Percentiles rank a stretch among this genome's conserved stretches.
phyloP scores from a whole-genome alignment of 2,113 vertebrate genomes.

The Craseonycteris thonglongyai region DNA sequence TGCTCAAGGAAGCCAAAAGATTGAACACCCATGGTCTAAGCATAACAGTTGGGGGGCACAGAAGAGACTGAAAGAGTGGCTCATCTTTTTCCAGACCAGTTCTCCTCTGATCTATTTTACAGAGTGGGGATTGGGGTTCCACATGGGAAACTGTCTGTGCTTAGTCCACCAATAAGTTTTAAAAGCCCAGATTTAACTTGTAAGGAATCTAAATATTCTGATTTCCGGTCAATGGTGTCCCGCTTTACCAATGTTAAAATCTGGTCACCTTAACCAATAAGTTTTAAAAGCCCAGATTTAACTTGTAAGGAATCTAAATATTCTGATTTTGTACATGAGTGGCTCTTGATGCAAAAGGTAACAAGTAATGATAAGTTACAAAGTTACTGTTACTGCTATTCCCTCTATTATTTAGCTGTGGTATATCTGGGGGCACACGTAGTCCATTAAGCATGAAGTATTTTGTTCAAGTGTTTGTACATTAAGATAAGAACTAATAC shows the following conservation, averaged over 20 bases:
- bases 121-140: neutral
- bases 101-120: neutral
- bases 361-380: neutral
- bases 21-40: too few relatives aligned
- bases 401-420: neutral
- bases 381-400: neutral
- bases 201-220: neutral
- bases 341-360: neutral
- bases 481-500: neutral
- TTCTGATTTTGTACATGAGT: neutral
- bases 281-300: neutral
- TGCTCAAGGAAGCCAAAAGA: too few relatives aligned
- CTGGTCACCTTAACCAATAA: too few relatives aligned
- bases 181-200: neutral
- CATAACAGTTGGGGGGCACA: accelerated
- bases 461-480: neutral
- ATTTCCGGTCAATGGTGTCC: too few relatives aligned
- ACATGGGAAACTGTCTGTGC: neutral
- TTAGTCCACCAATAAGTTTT: neutral
- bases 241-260: too few relatives aligned
- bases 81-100: neutral
- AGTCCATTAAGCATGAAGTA: neutral
- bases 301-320: neutral
- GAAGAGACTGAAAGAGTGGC: neutral
- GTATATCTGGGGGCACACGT: neutral